Evolutionary conservation across 2,797 vertebrate species (phyloP), one percentile per base, ranked within the genome.

Genomic region (Pogonophryne albipinna): DNA sequence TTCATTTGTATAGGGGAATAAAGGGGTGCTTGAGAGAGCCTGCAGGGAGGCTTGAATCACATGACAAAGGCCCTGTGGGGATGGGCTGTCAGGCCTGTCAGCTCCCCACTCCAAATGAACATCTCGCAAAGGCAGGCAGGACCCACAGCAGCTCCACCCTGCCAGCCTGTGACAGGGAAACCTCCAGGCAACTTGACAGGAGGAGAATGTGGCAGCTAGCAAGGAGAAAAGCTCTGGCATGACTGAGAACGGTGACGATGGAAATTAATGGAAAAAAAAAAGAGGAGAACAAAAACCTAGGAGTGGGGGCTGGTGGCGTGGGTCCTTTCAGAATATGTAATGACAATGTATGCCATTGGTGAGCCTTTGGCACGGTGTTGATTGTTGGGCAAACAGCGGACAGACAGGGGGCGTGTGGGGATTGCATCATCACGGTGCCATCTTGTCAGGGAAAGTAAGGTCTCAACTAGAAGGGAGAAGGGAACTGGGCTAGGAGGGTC

Each of bases 21-120:
- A 94, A 95, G 91, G 91, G 92, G 93, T 92, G 93, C 94, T 94
- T 94, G 93, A 94, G 94, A 94, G 91, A 93, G 92, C 91, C 94
- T 88, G 91, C 93, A 83, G 93, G 93, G 93, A 94, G 92, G 92
- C 92, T 94, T 92, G 93, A 95, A 95, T 94, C 94, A 95, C 93
- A 95, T 93, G 93, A 95, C 94, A 95, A 95, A 95, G 94, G 91
- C 94, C 95, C 97, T 95, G 93, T 93, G 94, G 97, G 97, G 97
- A 97, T 96, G 96, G 95, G 95, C 93, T 97, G 97, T 97, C 97
- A 98, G 96, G 96, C 95, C 94, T 98, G 97, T 99, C 98, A 98
- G 96, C 94, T 95, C 97, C 85, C 93, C 88, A 92, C 93, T 95
- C 96, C 96, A 98, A 98, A 98, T 97, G 98, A 99, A 98, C 96